Evolutionary conservation across 2,113 vertebrate genomes (phyloP).

Genomic region (Psittacula cyanocephala): DNA sequence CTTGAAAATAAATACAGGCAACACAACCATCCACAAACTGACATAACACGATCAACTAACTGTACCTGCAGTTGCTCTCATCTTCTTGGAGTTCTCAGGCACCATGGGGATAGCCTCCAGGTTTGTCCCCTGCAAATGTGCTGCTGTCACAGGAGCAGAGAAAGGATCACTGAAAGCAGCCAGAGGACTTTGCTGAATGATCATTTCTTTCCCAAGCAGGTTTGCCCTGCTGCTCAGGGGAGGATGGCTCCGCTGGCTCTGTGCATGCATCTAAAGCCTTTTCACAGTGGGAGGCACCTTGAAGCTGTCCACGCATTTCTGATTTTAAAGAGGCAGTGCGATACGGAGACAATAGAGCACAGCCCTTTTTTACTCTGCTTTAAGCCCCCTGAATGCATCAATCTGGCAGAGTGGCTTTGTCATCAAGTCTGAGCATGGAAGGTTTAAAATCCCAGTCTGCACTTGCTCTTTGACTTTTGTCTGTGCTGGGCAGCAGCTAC

Average conservation of each 20-base stretch:
- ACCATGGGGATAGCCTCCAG: background rate
- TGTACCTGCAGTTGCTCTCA: conserved; percentile 35
- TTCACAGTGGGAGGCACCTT: conserved; percentile 67
- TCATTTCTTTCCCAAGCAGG: background rate
- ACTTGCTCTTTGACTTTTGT: background rate
- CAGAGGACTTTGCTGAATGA: background rate
- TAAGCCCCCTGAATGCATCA: background rate
- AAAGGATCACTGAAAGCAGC: background rate
- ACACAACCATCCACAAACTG: background rate
- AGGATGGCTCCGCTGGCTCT: conserved; percentile 22
- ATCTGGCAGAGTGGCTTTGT: background rate
- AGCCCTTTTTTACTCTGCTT: background rate
- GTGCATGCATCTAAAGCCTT: conserved; percentile 55
- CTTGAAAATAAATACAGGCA: background rate
- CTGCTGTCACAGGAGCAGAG: background rate
- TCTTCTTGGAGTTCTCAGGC: background rate
- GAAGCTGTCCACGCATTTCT: conserved; percentile 50
- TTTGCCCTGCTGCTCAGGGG: conserved; percentile 19
- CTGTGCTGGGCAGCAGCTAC: background rate
- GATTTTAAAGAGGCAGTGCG: conserved; percentile 70
- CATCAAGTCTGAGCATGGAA: background rate
- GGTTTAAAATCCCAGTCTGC: background rate
- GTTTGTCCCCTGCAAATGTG: background rate
- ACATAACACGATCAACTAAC: background rate
- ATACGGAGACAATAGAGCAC: background rate